Percentiles rank a stretch among this genome's conserved stretches.
phyloP scores from a whole-genome alignment of 2,797 vertebrate genomes.

The Sus cebifrons region DNA sequence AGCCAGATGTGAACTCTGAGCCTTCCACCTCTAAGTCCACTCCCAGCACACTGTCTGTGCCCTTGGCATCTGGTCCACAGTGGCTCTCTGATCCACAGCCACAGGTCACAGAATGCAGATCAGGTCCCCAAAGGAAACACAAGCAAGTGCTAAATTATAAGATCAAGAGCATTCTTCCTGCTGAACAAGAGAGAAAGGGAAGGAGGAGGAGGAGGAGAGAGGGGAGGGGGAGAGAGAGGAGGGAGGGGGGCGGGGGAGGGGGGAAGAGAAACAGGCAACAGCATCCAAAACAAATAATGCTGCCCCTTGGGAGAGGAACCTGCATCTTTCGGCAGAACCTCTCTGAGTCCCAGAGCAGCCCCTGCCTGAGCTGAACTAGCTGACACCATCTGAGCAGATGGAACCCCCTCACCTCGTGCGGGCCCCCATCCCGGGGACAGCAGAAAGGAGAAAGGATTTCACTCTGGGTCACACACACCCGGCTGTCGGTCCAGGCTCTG shows the following conservation, averaged over 20 bases:
- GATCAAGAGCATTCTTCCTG: neutral
- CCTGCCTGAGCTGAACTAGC: neutral
- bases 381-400: accelerated
- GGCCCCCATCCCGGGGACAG: accelerated
- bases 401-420: neutral
- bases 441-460: neutral
- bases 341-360: neutral
- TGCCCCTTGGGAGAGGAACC: neutral
- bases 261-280: neutral
- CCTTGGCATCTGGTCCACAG: neutral
- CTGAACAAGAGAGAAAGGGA: neutral
- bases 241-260: neutral
- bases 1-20: accelerated
- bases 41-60: accelerated
- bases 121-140: neutral
- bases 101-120: neutral
- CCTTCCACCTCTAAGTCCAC: neutral
- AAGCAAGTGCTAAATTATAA: neutral
- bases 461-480: accelerated
- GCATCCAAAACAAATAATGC: neutral
- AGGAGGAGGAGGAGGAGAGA: neutral
- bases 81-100: neutral
- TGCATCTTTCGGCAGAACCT: too few species aligned
- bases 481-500: accelerated
- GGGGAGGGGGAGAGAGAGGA: neutral